phyloP scores from a whole-genome alignment of 2,888 invertebrate species.

The Polymixis lichenea region DNA sequence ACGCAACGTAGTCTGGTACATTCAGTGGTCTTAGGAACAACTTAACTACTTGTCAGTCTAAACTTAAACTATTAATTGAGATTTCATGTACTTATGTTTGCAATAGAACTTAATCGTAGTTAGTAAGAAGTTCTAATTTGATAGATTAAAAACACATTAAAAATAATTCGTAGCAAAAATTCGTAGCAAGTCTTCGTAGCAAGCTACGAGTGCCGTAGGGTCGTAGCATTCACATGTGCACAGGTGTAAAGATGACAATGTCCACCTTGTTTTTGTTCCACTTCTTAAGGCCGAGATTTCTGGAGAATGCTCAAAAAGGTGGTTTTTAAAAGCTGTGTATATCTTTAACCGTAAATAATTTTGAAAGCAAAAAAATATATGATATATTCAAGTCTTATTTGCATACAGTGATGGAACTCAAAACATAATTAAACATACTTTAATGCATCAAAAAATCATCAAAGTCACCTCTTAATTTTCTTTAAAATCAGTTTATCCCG shows the following conservation, averaged over 20 bases:
- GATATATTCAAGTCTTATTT: too few relatives aligned
- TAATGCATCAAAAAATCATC: too few relatives aligned
- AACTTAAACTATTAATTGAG: not conserved
- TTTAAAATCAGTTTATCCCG: too few relatives aligned
- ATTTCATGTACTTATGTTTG: not conserved
- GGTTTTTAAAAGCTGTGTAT: too few relatives aligned
- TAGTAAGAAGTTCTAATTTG: not conserved
- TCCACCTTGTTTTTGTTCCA: not conserved
- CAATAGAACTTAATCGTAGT: not conserved
- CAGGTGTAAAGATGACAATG: not conserved
- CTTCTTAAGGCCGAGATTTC: too few relatives aligned
- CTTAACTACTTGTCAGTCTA: not conserved
- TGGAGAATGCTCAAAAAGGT: too few relatives aligned
- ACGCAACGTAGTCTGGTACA: not conserved
- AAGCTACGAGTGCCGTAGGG: constrained; percentile 22
- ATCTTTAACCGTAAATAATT: too few relatives aligned
- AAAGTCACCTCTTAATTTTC: too few relatives aligned
- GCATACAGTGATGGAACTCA: too few relatives aligned
- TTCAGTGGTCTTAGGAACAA: not conserved
- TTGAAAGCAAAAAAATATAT: too few relatives aligned
- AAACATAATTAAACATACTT: too few relatives aligned
- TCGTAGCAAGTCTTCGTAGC: constrained; percentile 13
- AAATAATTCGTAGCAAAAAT: not conserved
- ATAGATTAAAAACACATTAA: not conserved
- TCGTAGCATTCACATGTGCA: not conserved